A percentile compares a stretch with the other conserved stretches of the same genome.
Evolutionary conservation across 1,140 invertebrate species (phyloP).

Genomic region (Apis florea): DNA sequence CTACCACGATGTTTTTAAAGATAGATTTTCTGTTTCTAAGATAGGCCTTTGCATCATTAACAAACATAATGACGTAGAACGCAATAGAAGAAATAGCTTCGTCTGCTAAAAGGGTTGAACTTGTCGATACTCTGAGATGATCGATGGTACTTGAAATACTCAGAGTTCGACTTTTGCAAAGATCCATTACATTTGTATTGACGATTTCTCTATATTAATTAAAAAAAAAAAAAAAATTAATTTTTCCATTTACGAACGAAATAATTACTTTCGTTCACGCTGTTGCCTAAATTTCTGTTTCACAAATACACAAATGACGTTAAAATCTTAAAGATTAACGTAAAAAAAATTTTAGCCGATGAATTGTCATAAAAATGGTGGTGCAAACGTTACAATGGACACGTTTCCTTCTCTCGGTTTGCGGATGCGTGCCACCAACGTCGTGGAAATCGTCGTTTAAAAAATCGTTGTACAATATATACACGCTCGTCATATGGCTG

Average conservation of each 20-base stretch:
- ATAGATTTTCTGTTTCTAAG: background rate
- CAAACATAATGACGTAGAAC: background rate
- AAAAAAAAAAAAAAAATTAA: background rate
- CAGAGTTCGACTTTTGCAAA: background rate
- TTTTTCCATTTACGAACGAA: background rate
- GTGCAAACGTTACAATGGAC: background rate
- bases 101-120: background rate
- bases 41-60: background rate
- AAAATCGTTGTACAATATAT: constrained; percentile 29
- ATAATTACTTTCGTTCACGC: background rate
- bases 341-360: background rate
- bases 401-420: background rate
- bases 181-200: background rate
- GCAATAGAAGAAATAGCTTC: background rate
- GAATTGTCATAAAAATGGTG: background rate
- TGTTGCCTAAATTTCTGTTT: background rate
- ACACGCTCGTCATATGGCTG: background rate
- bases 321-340: background rate
- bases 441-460: constrained; percentile 39
- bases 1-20: background rate
- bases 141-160: background rate
- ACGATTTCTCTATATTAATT: background rate
- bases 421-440: constrained; percentile 25
- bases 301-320: background rate
- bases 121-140: background rate